Percentiles rank a stretch among this genome's conserved stretches.
These are phyloP conservation scores for Himalopsyche anomala DNA, from an alignment of 2,888 invertebrate species.

Conservation along the genomic window DNA sequence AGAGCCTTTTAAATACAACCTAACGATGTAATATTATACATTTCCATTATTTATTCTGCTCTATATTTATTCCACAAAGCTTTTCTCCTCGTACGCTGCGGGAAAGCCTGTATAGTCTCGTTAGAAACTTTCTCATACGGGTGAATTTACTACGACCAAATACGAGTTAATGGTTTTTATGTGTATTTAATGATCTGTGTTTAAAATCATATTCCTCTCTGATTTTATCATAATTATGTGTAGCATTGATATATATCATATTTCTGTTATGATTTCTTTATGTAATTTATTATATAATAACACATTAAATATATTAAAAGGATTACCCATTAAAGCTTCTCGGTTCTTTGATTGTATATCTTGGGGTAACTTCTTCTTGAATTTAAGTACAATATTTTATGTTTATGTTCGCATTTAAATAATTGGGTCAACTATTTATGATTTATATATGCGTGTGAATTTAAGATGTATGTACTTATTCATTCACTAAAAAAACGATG, in stretches of 20 bases:
- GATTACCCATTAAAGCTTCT: too few relatives aligned
- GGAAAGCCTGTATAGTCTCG: not conserved
- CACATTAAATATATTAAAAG: too few relatives aligned
- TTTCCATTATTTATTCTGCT: constrained; percentile 23
- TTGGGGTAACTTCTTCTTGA: too few relatives aligned
- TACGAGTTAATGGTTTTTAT: constrained; percentile 41
- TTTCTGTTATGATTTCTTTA: too few relatives aligned
- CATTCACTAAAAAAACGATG: too few relatives aligned
- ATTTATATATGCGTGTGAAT: too few relatives aligned
- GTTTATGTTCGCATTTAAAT: too few relatives aligned
- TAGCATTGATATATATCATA: not conserved
- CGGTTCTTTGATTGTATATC: too few relatives aligned
- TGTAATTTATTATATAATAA: too few relatives aligned
- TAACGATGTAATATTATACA: constrained; percentile 32
- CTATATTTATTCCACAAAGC: constrained; percentile 27
- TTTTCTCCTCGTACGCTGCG: not conserved
- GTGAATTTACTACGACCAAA: constrained; percentile 35
- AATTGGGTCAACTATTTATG: too few relatives aligned
- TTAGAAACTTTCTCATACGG: constrained; percentile 43
- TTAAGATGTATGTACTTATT: too few relatives aligned
- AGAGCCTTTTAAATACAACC: constrained; percentile 7
- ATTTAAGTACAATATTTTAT: too few relatives aligned
- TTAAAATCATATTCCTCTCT: constrained; percentile 37
- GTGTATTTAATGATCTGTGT: constrained; percentile 36
- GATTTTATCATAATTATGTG: constrained; percentile 20